Percentiles rank a stretch among this genome's conserved stretches.
Conservation (phyloP, 2,113 vertebrate species). For the Calonectris borealis region DNA sequence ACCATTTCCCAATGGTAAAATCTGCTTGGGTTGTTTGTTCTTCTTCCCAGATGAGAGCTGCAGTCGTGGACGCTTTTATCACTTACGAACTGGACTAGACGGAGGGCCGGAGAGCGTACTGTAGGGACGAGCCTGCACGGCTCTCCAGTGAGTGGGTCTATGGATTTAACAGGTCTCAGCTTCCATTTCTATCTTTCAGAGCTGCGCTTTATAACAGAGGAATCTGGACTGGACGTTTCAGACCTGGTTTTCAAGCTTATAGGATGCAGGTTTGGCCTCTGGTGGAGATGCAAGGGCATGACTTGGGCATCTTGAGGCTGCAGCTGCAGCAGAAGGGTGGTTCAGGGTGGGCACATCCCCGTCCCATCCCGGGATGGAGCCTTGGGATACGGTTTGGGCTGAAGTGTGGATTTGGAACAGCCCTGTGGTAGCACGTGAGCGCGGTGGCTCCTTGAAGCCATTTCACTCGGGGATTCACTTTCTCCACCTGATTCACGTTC, state of each 20-base stretch:
- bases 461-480: not conserved
- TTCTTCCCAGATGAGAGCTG: slow-evolving; percentile 56
- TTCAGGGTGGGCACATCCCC: not conserved
- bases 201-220: not conserved
- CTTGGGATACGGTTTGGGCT: not conserved
- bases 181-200: not conserved
- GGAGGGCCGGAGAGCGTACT: not conserved
- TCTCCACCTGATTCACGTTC: not conserved
- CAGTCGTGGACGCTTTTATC: slow-evolving; percentile 46
- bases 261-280: not conserved
- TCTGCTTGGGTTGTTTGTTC: slow-evolving; percentile 53
- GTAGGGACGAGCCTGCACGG: not conserved
- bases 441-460: not conserved
- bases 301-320: not conserved
- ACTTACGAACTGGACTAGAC: not conserved
- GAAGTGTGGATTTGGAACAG: not conserved
- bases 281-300: not conserved
- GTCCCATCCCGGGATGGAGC: not conserved
- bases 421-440: not conserved
- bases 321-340: not conserved
- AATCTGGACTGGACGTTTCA: not conserved
- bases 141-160: not conserved
- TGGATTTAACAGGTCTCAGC: not conserved
- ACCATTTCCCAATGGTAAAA: slow-evolving; percentile 56
- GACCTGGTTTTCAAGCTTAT: not conserved